A percentile compares a stretch with the other conserved stretches of the same genome.
These are phyloP conservation scores for Paguma larvata DNA, from an alignment of 2,797 vertebrate genomes.

Conservation along the genomic window DNA sequence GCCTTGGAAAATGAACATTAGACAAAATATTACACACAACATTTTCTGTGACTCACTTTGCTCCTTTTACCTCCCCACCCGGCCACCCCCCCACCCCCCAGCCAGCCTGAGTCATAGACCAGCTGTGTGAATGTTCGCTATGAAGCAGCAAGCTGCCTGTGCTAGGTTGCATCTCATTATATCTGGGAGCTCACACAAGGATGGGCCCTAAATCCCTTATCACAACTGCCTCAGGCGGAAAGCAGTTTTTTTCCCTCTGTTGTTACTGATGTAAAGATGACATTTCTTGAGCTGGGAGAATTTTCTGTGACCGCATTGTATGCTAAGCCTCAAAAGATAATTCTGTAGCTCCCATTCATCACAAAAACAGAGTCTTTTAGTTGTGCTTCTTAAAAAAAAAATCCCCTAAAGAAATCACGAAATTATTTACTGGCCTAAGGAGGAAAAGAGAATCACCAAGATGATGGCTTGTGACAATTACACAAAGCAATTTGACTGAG, in stretches of 20 bases:
- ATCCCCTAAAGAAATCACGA: slow-evolving; percentile 69
- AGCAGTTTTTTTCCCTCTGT: slow-evolving; percentile 70
- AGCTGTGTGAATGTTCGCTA: slow-evolving; percentile 71
- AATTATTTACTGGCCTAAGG: slow-evolving; percentile 53
- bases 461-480: slow-evolving; percentile 63
- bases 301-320: slow-evolving; percentile 79
- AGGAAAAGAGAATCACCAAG: slow-evolving; percentile 26
- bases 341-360: slow-evolving; percentile 75
- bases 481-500: slow-evolving; percentile 63
- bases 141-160: slow-evolving; percentile 49
- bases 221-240: slow-evolving; percentile 79
- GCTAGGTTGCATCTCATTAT: slow-evolving; percentile 15
- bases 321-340: slow-evolving; percentile 77
- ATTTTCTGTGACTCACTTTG: slow-evolving; percentile 68
- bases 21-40: slow-evolving; percentile 17
- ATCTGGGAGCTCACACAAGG: slow-evolving; percentile 68
- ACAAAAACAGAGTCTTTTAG: slow-evolving; percentile 51
- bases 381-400: slow-evolving; percentile 68
- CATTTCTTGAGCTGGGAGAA: slow-evolving; percentile 83
- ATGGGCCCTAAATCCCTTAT: slow-evolving; percentile 84
- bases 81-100: background rate
- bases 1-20: slow-evolving; percentile 54
- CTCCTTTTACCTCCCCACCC: background rate
- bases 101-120: slow-evolving; percentile 50
- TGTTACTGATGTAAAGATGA: slow-evolving; percentile 78